Base-by-base conservation (phyloP, 2,888 invertebrate species). In the Sinopyrophorus schimmeli region DNA sequence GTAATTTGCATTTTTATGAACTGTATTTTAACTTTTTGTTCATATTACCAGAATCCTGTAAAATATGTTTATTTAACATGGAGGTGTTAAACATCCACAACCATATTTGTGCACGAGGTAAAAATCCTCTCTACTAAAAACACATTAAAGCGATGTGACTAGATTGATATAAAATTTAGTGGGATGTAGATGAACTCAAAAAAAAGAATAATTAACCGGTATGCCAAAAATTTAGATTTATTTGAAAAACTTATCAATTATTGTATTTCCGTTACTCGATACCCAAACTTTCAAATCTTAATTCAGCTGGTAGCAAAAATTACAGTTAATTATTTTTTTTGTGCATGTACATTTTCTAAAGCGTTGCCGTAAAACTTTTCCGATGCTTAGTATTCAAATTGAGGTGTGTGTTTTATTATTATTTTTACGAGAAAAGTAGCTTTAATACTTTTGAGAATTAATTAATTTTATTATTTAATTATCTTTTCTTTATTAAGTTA, bases 1-100 rank as follows among this genome's bases (percentile, higher is more conserved):
- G 9, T 21, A 5, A 20, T 32, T 32, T 32, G 14, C 32, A 32
- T 32, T 17, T 32, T 32, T 32, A 32, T 32, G 17, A 32, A 32
- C 32, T 31, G 15, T 31, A 3, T 10, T 16, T 5, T 16, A 9
- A 31, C 16, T 16, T 7, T n/a, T 7, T 31, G 11, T 7, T 16
- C 11, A 32, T 18, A 10, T 18, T 37, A 37, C 6, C 24, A 37
- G 15, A 24, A 23, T 37, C 24, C 23, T 37, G 23, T 37, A 37
- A 37, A 37, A 37, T 37, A 37, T 37, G 37, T 16, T 9, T 16
- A 12, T 3, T 16, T 11, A n/a, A 17, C 14, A 24, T 12, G 37
- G 23, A 37, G 37, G 37, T 23, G 37, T 24, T 14, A 34, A 37
- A 10, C 7, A 24, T 9, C 14, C 12, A 2, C 24, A 15, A n/a